These are phyloP conservation scores for Protomyctophum bolini DNA, from an alignment of 2,113 vertebrate species.

Conservation along the genomic window DNA sequence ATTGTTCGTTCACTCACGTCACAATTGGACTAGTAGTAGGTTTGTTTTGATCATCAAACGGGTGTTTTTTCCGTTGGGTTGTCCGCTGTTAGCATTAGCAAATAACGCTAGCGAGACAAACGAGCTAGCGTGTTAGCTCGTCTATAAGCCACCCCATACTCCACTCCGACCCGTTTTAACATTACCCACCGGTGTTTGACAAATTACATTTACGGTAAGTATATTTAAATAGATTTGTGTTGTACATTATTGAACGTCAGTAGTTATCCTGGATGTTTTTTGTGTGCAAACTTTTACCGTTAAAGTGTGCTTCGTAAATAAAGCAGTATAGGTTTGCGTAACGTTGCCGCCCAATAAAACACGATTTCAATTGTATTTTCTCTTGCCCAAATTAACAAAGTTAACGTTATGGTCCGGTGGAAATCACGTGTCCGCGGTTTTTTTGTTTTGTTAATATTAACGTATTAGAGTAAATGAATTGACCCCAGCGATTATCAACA, in stretches of 20 bases:
- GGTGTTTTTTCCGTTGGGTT: slow-evolving; percentile 40
- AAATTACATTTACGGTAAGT: slow-evolving; percentile 47
- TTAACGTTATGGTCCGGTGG: too few species aligned
- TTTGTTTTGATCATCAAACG: slow-evolving; percentile 39
- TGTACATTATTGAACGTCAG: too few species aligned
- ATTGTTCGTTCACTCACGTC: not conserved
- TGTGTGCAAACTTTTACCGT: too few species aligned
- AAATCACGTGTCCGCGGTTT: too few species aligned
- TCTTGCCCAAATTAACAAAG: not conserved
- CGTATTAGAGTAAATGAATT: too few species aligned
- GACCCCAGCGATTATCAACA: too few species aligned
- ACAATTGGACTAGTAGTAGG: slow-evolving; percentile 5
- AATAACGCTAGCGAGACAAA: slow-evolving; percentile 39
- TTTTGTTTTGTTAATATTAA: too few species aligned
- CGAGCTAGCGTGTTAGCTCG: slow-evolving; percentile 7
- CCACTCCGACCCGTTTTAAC: not conserved
- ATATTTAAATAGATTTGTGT: not conserved
- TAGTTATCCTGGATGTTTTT: too few species aligned
- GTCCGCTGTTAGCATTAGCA: slow-evolving; percentile 27
- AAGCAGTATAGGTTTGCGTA: too few species aligned
- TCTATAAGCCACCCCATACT: not conserved
- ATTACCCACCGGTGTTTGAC: not conserved
- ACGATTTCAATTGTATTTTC: too few species aligned
- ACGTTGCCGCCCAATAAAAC: too few species aligned
- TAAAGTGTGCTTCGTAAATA: too few species aligned